Conservation (phyloP, 1,140 invertebrate species). For the Neodiprion virginianus region DNA sequence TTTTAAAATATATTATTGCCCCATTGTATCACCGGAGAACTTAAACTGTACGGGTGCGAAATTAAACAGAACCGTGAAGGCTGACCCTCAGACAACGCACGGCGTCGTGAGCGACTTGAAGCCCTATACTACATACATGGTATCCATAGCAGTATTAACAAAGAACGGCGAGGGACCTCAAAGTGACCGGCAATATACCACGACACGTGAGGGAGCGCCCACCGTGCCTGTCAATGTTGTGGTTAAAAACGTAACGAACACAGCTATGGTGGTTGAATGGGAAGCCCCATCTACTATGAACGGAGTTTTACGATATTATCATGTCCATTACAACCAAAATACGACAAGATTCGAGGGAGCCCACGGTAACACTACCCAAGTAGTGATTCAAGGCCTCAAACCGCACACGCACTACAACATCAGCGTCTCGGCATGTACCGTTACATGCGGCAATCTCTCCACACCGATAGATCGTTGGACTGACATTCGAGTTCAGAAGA, state of each 20-base stretch:
- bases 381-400: background rate
- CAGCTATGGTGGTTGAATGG: slow-evolving; percentile 74
- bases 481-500: slow-evolving; percentile 66
- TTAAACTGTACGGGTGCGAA: slow-evolving; percentile 55
- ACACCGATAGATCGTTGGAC: slow-evolving; percentile 52
- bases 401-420: background rate
- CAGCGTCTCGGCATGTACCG: background rate
- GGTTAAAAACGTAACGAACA: slow-evolving; percentile 71
- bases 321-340: slow-evolving; percentile 62
- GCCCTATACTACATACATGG: slow-evolving; percentile 81
- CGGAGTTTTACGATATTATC: slow-evolving; percentile 76
- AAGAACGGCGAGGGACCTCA: slow-evolving; percentile 73
- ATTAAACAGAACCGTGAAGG: slow-evolving; percentile 61
- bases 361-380: background rate
- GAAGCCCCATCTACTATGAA: slow-evolving; percentile 72
- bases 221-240: slow-evolving; percentile 64
- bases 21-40: slow-evolving; percentile 64
- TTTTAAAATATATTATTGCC: slow-evolving; percentile 74
- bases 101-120: slow-evolving; percentile 62
- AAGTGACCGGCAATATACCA: slow-evolving; percentile 72
- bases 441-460: slow-evolving; percentile 22
- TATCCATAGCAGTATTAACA: slow-evolving; percentile 77
- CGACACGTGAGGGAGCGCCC: slow-evolving; percentile 76
- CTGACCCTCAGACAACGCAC: slow-evolving; percentile 48
- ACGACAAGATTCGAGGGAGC: slow-evolving; percentile 41